Evolutionary conservation across 2,797 vertebrate species (phyloP).

Genomic region (Aselliscus stoliczkanus): DNA sequence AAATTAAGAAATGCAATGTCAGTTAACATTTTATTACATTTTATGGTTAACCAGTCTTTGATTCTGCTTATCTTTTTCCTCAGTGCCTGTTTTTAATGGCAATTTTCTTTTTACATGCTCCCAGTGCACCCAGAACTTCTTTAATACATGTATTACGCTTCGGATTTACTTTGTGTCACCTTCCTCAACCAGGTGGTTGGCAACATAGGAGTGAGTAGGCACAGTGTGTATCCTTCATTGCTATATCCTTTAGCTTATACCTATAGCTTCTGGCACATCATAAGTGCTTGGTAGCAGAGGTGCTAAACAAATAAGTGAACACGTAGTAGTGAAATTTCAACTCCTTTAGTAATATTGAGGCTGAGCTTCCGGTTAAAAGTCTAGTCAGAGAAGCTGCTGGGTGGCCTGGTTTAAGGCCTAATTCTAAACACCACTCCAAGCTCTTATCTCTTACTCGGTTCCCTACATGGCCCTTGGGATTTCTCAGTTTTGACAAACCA

Average conservation of each 20-base stretch:
- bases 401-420: neutral
- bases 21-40: neutral
- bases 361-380: constrained; percentile 13
- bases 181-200: neutral
- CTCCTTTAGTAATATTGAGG: neutral
- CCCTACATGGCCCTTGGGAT: neutral
- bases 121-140: neutral
- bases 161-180: neutral
- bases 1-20: neutral
- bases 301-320: neutral
- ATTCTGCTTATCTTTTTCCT: neutral
- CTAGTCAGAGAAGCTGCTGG: neutral
- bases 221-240: neutral
- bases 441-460: neutral
- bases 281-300: neutral
- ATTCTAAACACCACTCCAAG: neutral
- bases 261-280: neutral
- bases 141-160: neutral
- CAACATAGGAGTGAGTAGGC: neutral
- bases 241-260: neutral
- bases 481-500: neutral
- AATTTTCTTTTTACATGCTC: neutral
- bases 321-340: constrained; percentile 12
- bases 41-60: neutral
- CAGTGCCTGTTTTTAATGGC: neutral